Base-by-base conservation (phyloP, 1,140 invertebrate genomes). In the Macrosteles quadrilineatus region DNA sequence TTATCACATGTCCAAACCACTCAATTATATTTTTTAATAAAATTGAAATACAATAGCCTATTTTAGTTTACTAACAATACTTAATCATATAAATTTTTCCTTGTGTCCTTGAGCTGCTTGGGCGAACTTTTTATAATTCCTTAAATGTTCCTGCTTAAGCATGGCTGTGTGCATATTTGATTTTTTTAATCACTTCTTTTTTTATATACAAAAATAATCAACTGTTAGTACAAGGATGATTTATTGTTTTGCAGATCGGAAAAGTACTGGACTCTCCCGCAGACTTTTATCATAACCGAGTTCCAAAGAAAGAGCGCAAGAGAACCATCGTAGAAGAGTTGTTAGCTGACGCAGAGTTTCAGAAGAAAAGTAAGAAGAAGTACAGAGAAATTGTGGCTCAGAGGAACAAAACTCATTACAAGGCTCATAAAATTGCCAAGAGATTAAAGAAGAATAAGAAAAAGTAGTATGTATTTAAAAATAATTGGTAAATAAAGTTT, bases 251-350 rank as follows among this genome's bases (percentile, higher is more conserved):
- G 70, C 78, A 91, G 85, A 83, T 93, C 75, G 92, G 91, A 31
- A 88, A 87, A 77, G 87, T 93, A 29, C 77, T 91, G 76, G 90
- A 91, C 79, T 87, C 88, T 19, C 83, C 90, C 17, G 75, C 89
- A 64, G 90, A 93, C 75, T 89, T 87, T 78, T 91, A 91, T 63
- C 88, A 86, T 71, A 86, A 89, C 72, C 83, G 95, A 64, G 78
- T 97, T 66, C 91, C 93, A 0, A 93, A 91, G 72, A 96, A 94
- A 78, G 85, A 96, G 75, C 85, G 94, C 1, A 98, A 97, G 79
- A 81, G 85, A 27, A 96, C 94, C 0, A 85, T 98, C 70, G 94
- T 98, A 0, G 95, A 98, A 72, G 96, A 98, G 79, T 82, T 98
- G 0, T 81, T 98, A 77, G 90, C 90, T 11, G 94, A 98, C 87